These are phyloP conservation scores for Aphidius gifuensis DNA, from an alignment of 1,140 invertebrate species.

Conservation along the genomic window DNA sequence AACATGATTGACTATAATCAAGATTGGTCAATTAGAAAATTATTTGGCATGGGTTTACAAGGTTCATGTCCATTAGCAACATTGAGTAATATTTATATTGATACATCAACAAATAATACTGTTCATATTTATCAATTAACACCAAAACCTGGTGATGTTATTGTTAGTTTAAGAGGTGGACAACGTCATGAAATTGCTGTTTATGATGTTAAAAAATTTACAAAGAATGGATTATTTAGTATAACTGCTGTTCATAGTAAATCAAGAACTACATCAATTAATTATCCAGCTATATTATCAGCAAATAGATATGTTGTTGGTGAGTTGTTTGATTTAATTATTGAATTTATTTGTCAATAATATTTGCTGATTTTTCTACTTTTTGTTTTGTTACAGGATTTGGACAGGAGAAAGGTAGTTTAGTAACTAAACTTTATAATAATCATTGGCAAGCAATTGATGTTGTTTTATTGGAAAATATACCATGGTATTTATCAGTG, in stretches of 20 bases:
- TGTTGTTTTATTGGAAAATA: slow-evolving; percentile 72
- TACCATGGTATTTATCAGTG: slow-evolving; percentile 92
- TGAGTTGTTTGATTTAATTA: slow-evolving; percentile 30
- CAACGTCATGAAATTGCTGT: slow-evolving; percentile 64
- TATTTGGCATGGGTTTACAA: slow-evolving; percentile 81
- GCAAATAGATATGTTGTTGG: slow-evolving; percentile 81
- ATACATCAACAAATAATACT: slow-evolving; percentile 66
- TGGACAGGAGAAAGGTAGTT: slow-evolving; percentile 82
- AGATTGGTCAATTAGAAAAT: slow-evolving; percentile 81
- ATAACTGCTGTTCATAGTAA: slow-evolving; percentile 60
- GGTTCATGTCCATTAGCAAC: slow-evolving; percentile 76
- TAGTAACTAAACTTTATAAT: slow-evolving; percentile 78
- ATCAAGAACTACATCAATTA: slow-evolving; percentile 53
- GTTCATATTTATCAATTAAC: slow-evolving; percentile 58
- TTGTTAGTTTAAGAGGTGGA: slow-evolving; percentile 66
- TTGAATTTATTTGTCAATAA: neutral
- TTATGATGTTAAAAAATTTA: slow-evolving; percentile 62
- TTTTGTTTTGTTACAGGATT: slow-evolving; percentile 50
- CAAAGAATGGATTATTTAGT: slow-evolving; percentile 63
- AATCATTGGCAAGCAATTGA: slow-evolving; percentile 69
- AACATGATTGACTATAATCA: slow-evolving; percentile 49
- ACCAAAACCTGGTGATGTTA: slow-evolving; percentile 57
- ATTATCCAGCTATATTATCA: slow-evolving; percentile 67
- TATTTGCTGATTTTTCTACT: neutral
- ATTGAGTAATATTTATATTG: slow-evolving; percentile 78